These are phyloP conservation scores for Halcyon smyrnensis DNA, from an alignment of 2,797 vertebrate genomes.

Conservation along the genomic window DNA sequence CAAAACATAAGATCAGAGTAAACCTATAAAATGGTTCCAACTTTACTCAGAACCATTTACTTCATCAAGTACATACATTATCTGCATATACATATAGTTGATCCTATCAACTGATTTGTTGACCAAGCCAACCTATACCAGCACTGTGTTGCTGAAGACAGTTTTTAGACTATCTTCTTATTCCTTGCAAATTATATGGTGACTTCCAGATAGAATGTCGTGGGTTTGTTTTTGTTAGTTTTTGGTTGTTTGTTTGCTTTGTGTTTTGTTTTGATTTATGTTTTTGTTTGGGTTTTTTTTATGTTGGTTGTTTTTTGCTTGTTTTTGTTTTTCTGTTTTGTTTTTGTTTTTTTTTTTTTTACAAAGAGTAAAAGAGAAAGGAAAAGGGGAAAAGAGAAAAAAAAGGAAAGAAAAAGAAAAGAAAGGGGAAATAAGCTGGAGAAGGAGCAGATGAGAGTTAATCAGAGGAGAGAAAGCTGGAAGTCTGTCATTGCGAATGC, in stretches of 20 bases:
- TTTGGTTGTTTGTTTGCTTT: too few relatives aligned
- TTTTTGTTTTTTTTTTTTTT: not conserved
- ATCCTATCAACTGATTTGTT: not conserved
- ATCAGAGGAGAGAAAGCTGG: not conserved
- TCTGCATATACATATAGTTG: fast-evolving
- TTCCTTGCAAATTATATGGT: not conserved
- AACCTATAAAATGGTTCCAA: not conserved
- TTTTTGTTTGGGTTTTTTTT: too few relatives aligned
- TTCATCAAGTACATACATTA: not conserved
- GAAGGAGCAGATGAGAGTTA: not conserved
- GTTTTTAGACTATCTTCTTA: not conserved
- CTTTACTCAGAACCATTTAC: not conserved
- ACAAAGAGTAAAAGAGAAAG: not conserved
- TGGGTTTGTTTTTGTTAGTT: too few relatives aligned
- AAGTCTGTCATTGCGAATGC: not conserved
- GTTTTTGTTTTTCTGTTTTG: too few relatives aligned
- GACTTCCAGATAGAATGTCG: not conserved
- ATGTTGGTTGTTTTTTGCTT: too few relatives aligned
- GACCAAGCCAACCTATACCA: not conserved
- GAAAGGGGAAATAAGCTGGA: not conserved
- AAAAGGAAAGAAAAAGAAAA: not conserved
- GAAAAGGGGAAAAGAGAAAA: not conserved
- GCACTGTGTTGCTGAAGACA: not conserved
- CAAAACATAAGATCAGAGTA: not conserved
- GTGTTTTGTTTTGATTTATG: too few relatives aligned